Evolutionary conservation across 1,140 invertebrate genomes (phyloP).

Genomic region (Nixonia krombeini): DNA sequence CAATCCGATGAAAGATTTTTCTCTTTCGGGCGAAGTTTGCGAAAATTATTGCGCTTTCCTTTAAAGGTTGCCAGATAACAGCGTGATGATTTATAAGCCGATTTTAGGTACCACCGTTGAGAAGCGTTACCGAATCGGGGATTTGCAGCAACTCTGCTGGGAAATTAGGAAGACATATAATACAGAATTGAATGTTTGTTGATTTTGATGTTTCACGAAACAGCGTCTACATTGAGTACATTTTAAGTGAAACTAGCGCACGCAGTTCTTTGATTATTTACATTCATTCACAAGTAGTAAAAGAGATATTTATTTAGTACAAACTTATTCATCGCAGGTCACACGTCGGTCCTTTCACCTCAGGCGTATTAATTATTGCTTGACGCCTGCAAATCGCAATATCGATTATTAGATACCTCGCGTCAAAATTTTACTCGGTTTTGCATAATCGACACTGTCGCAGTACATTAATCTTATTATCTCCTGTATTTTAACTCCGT

Average conservation of each 20-base stretch:
- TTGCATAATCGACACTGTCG: conserved; percentile 33
- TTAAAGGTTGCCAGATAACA: neutral
- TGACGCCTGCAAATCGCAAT: conserved; percentile 16
- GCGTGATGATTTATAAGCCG: neutral
- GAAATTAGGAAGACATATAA: no score
- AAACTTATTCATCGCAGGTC: no score
- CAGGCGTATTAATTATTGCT: neutral
- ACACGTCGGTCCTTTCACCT: no score
- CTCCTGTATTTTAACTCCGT: no score
- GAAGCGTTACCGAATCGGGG: neutral
- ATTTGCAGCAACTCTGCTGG: no score
- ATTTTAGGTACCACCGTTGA: neutral
- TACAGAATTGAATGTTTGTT: neutral
- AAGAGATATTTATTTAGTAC: no score
- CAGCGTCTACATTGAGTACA: neutral
- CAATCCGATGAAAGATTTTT: conserved; percentile 8
- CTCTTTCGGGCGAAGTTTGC: conserved; percentile 1
- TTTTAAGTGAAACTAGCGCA: no score
- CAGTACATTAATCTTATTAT: conserved; percentile 36
- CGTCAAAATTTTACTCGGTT: conserved; percentile 25
- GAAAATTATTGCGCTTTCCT: conserved; percentile 8
- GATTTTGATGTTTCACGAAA: neutral
- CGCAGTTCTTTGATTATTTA: no score
- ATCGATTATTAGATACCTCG: conserved; percentile 27
- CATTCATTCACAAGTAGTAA: no score